A percentile compares a stretch with the other conserved stretches of the same genome.
These are phyloP conservation scores for Heliothis virescens DNA, from an alignment of 1,140 invertebrate genomes.

Conservation along the genomic window DNA sequence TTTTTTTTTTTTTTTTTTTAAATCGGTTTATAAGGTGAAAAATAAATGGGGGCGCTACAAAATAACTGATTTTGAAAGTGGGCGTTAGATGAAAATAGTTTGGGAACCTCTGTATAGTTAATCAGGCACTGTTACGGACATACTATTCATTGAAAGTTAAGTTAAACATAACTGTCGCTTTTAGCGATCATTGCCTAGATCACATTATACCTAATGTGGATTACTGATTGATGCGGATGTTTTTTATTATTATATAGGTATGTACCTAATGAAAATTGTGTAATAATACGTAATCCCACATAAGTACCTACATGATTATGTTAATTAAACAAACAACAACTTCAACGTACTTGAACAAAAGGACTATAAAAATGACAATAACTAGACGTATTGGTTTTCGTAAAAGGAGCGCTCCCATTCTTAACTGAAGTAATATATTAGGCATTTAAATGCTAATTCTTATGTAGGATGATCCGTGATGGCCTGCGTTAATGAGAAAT, in stretches of 20 bases:
- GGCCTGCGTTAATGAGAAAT: slow-evolving; percentile 35
- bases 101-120: too few species aligned
- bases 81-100: too few species aligned
- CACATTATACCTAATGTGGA: too few species aligned
- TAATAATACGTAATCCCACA: slow-evolving; percentile 17
- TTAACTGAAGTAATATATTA: slow-evolving; percentile 10
- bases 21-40: too few species aligned
- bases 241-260: background rate
- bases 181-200: too few species aligned
- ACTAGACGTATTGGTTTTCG: slow-evolving; percentile 14
- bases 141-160: too few species aligned
- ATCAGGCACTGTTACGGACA: too few species aligned
- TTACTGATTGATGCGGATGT: background rate
- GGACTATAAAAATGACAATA: slow-evolving; percentile 29
- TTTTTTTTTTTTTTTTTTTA: too few species aligned
- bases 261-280: slow-evolving; percentile 1
- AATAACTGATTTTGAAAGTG: too few species aligned
- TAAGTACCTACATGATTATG: background rate
- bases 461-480: slow-evolving; percentile 36
- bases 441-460: slow-evolving; percentile 35
- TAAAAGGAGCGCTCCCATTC: slow-evolving; percentile 28
- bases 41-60: too few species aligned
- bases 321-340: slow-evolving; percentile 21
- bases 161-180: too few species aligned
- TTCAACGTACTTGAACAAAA: background rate